Conservation (phyloP, 2,113 vertebrate genomes). For the Sinocyclocheilus rhinocerous region DNA sequence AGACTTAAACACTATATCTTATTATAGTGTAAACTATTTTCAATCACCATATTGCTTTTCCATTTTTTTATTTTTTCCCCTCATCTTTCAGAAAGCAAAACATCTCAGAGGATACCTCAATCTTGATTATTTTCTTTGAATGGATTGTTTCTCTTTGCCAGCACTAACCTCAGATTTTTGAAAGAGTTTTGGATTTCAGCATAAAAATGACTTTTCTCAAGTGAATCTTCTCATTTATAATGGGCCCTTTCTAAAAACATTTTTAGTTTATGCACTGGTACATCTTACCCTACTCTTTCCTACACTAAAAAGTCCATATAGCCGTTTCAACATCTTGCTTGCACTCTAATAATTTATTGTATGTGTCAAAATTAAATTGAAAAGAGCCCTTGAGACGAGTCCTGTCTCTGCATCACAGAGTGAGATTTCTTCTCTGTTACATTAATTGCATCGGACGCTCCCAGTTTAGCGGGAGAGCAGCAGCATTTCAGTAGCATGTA, state of each 20-base stretch:
- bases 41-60: no score
- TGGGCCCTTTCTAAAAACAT: background rate
- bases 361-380: conserved; percentile 18
- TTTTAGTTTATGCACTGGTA: background rate
- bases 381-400: background rate
- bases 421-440: conserved; percentile 73
- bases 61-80: no score
- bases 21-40: no score
- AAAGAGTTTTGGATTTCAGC: background rate
- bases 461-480: conserved; percentile 73
- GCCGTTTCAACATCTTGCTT: background rate
- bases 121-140: background rate
- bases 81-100: no score
- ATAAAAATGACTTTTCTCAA: background rate
- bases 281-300: background rate
- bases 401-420: conserved; percentile 35
- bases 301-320: background rate
- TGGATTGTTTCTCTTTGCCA: background rate
- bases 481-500: conserved; percentile 70
- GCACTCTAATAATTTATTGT: background rate
- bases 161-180: background rate
- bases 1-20: no score
- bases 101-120: no score
- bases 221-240: background rate
- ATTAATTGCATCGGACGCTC: conserved; percentile 78